Percentiles rank a stretch among this genome's conserved stretches.
phyloP scores from a whole-genome alignment of 2,888 invertebrate genomes.

The Melanotus villosus region DNA sequence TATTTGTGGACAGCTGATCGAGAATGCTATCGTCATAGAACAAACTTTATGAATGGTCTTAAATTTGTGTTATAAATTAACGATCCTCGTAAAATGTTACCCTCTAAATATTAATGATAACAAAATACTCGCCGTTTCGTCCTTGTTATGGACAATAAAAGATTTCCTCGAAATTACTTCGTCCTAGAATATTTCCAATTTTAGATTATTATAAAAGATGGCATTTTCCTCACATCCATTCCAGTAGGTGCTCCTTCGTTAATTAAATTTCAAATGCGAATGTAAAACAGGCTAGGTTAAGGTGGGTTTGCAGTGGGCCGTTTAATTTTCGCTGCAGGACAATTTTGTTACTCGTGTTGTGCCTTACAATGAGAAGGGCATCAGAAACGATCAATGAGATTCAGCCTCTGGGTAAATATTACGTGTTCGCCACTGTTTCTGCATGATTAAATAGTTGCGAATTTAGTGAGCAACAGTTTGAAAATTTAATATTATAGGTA shows the following conservation, averaged over 20 bases:
- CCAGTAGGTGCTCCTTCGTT: too few species aligned
- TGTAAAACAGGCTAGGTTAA: background rate
- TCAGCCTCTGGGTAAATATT: background rate
- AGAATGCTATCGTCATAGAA: background rate
- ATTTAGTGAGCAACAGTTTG: slow-evolving; percentile 11
- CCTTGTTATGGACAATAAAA: too few species aligned
- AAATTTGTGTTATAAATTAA: background rate
- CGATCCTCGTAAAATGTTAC: background rate
- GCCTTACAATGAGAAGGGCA: background rate
- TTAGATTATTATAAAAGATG: too few species aligned
- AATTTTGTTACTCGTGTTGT: background rate
- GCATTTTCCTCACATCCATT: too few species aligned
- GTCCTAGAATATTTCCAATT: too few species aligned
- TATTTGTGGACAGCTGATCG: slow-evolving; percentile 1
- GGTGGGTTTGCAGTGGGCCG: background rate
- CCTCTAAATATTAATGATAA: background rate
- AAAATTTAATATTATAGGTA: slow-evolving; percentile 5
- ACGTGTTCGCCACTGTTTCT: background rate
- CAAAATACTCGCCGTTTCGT: too few species aligned
- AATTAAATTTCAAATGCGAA: too few species aligned
- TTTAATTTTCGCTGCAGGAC: slow-evolving; percentile 6
- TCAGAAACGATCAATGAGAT: background rate
- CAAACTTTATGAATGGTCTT: background rate
- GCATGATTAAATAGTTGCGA: slow-evolving; percentile 7
- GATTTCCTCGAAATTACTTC: too few species aligned